These are phyloP conservation scores for Phalangium opilio DNA, from an alignment of 2,888 invertebrate genomes.

Conservation along the genomic window DNA sequence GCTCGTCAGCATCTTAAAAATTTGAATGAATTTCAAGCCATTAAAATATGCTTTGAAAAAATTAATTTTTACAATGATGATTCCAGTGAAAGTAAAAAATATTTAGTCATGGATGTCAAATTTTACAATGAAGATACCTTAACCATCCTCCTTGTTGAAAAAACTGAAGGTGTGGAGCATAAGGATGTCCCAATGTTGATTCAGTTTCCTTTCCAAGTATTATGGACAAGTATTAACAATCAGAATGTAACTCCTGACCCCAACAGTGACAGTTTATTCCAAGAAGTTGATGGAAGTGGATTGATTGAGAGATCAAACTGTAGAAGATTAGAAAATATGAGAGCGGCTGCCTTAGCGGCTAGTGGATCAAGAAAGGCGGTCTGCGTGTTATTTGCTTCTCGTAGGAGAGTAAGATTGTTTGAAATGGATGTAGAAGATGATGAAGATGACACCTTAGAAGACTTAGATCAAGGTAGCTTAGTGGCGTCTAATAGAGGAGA, in stretches of 20 bases:
- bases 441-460: conserved; percentile 48
- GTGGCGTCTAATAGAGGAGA: neutral
- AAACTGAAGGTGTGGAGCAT: conserved; percentile 7
- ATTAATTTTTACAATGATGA: neutral
- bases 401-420: conserved; percentile 63
- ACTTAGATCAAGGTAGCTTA: conserved; percentile 38
- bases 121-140: conserved; percentile 29
- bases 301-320: conserved; percentile 7
- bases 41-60: conserved; percentile 8
- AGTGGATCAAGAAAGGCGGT: conserved; percentile 71
- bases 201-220: conserved; percentile 23
- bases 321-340: conserved; percentile 28
- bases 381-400: conserved; percentile 62
- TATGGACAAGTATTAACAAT: no score
- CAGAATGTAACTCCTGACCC: neutral
- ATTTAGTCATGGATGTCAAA: conserved; percentile 26
- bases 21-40: neutral
- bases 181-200: conserved; percentile 25
- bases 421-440: conserved; percentile 88
- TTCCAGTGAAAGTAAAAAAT: conserved; percentile 6
- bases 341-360: conserved; percentile 51
- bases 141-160: conserved; percentile 27
- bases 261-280: neutral
- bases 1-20: conserved; percentile 6
- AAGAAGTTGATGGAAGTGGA: conserved; percentile 2